A percentile compares a stretch with the other conserved stretches of the same genome.
phyloP scores from a whole-genome alignment of 1,140 invertebrate species.

The Teleogryllus occipitalis region DNA sequence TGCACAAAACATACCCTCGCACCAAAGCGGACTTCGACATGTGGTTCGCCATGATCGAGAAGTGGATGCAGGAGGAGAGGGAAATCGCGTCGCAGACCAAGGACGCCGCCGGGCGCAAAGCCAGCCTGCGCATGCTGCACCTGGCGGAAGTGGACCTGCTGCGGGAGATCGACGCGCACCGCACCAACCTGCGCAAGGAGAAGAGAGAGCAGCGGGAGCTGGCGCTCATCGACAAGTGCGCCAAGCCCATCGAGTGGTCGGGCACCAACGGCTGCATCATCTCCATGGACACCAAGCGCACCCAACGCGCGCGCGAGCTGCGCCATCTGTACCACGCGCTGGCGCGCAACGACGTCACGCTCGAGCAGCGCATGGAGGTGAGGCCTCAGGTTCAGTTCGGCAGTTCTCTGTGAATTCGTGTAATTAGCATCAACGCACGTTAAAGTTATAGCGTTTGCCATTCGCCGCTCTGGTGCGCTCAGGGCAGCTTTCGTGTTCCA shows the following conservation, averaged over 20 bases:
- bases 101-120: slow-evolving; percentile 32
- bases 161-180: slow-evolving; percentile 48
- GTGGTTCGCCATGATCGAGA: slow-evolving; percentile 52
- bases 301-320: slow-evolving; percentile 51
- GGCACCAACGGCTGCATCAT: slow-evolving; percentile 32
- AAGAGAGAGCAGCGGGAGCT: slow-evolving; percentile 31
- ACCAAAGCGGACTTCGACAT: slow-evolving; percentile 53
- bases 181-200: slow-evolving; percentile 44
- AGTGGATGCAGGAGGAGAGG: slow-evolving; percentile 53
- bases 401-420: too few species aligned
- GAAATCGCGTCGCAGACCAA: slow-evolving; percentile 4
- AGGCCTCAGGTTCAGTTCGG: too few species aligned
- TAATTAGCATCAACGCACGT: too few species aligned
- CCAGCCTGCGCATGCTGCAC: slow-evolving; percentile 49
- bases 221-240: neutral
- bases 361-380: slow-evolving; percentile 46
- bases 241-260: neutral
- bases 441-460: too few species aligned
- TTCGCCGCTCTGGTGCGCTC: too few species aligned
- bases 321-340: slow-evolving; percentile 48
- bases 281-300: slow-evolving; percentile 54
- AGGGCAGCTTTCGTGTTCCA: too few species aligned
- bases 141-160: slow-evolving; percentile 55
- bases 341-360: slow-evolving; percentile 36
- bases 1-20: slow-evolving; percentile 48